Evolutionary conservation across 2,888 invertebrate genomes (phyloP), one percentile per base, ranked within the genome.

Genomic region (Auanema freiburgensis): DNA sequence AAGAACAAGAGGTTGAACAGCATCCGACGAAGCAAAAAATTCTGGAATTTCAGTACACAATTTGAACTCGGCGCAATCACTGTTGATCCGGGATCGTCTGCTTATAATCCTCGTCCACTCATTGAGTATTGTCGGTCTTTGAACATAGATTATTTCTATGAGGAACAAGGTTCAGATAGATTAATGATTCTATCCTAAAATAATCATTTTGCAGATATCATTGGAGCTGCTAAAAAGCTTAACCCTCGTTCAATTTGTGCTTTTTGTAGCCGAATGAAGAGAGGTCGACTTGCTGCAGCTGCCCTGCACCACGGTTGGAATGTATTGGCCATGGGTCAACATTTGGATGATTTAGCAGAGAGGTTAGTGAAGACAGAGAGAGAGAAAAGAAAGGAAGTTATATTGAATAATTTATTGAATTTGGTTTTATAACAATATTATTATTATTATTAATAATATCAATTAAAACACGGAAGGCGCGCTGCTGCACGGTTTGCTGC

Each of bases 261-360:
- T 79, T 92, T 91, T 87, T 89, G 91, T 80, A 88, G 88, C 54
- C 88, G 90, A 65, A 88, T 89, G 84, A 89, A 76, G 40, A 63
- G 92, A 14, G 90, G 90, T 5, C 88, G 91, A 66, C 88, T 92
- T 43, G 91, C 91, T 83, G 87, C 89, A 0, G 88, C 90, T 33
- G 92, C 92, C 0, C 88, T 90, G 67, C 87, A 89, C 60, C 89
- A 91, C 76, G 89, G 90, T 0, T 93, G 91, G 86, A 91, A 92
- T 83, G 92, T 92, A 1, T 87, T 92, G n/a, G 92, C 92, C 0
- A 86, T 93, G 41, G 92, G 91, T 1, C 92, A 93, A 84, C 90
- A 91, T 83, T 85, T 93, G 57, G 92, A 93, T 85, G 91, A 91
- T 84, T 87, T 92, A 5, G 90, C 91, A 24, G 89, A 91, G 80